phyloP scores from a whole-genome alignment of 2,888 invertebrate genomes.

The Hololepta plana region DNA sequence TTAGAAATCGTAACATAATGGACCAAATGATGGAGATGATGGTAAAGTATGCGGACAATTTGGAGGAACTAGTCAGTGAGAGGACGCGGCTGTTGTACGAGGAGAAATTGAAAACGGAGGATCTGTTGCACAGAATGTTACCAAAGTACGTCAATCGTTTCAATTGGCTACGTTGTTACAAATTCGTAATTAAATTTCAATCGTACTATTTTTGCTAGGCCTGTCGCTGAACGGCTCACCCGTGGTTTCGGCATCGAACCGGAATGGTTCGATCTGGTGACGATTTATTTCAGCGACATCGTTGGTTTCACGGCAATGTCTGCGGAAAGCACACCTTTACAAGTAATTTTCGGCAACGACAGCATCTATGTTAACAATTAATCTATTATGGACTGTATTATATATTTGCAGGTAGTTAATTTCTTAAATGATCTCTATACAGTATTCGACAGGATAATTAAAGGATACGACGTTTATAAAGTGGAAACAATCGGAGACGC shows the following conservation, averaged over 20 bases:
- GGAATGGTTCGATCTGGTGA: constrained; percentile 83
- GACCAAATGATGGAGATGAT: constrained; percentile 98
- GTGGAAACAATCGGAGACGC: constrained; percentile 88
- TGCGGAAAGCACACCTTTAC: constrained; percentile 80
- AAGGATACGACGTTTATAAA: constrained; percentile 95
- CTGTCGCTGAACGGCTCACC: constrained; percentile 75
- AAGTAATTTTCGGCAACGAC: constrained; percentile 31
- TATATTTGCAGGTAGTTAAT: constrained; percentile 58
- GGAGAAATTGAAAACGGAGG: constrained; percentile 87
- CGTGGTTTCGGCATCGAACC: constrained; percentile 81
- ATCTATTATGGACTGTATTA: constrained; percentile 6
- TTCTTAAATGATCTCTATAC: constrained; percentile 97
- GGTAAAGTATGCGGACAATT: constrained; percentile 89
- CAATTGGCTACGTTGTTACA: constrained; percentile 3
- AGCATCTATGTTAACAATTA: background rate
- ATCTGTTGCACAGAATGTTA: constrained; percentile 83
- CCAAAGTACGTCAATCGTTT: constrained; percentile 49
- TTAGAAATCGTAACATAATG: constrained; percentile 75
- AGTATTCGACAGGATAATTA: constrained; percentile 88
- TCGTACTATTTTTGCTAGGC: constrained; percentile 34
- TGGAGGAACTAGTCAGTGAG: constrained; percentile 86
- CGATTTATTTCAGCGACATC: constrained; percentile 94
- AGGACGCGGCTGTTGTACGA: constrained; percentile 75
- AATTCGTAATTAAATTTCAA: constrained; percentile 2
- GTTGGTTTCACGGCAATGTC: constrained; percentile 94